Evolutionary conservation across 2,888 invertebrate genomes (phyloP), one percentile per base, ranked within the genome.

Genomic region (Parochlus steinenii): DNA sequence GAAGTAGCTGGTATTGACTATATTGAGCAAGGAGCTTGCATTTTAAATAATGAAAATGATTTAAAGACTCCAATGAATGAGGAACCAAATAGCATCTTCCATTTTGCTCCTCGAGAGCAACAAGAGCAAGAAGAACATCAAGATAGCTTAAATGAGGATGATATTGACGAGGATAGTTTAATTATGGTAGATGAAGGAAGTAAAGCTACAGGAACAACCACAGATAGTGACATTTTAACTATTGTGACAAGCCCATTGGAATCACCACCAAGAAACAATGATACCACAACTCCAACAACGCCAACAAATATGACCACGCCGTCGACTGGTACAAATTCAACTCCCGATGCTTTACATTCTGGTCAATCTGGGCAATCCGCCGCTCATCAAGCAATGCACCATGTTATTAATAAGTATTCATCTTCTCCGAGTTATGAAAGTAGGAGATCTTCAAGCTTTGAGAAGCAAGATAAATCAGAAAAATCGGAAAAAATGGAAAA

Each of bases 141-240:
- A 10, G 48, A 48, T 32, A 44, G 43, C 39, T 40, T 42, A 23
- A 48, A 55, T 34, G 33, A 41, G 6, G 46, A 44, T 31, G 65
- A 65, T 39, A 53, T 60, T 25, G 71, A 71, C 37, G 71, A 72
- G 40, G 72, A 73, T 41, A 71, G 70, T 52, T 49, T 70, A 34
- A 46, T 66, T 22, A 58, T 65, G 12, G 52, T 69, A 30, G 46
- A 47, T 16, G 43, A 41, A 6, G 37, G 29, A 3, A 39, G 16
- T 10, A 19, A 22, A 20, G 19, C 37, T 8, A 48, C 48, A 5
- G 46, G 48, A 3, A 62, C 60, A 6, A 65, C 65, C 2, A 66
- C 67, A 2, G 67, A 70, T 0, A 74, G 72, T 44, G 67, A 67
- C 39, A 56, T 63, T 0, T 53, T 65, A 5, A 67, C 67, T 0